Base-by-base conservation (phyloP, 1,140 invertebrate species). In the Zaprionus vittiger region DNA sequence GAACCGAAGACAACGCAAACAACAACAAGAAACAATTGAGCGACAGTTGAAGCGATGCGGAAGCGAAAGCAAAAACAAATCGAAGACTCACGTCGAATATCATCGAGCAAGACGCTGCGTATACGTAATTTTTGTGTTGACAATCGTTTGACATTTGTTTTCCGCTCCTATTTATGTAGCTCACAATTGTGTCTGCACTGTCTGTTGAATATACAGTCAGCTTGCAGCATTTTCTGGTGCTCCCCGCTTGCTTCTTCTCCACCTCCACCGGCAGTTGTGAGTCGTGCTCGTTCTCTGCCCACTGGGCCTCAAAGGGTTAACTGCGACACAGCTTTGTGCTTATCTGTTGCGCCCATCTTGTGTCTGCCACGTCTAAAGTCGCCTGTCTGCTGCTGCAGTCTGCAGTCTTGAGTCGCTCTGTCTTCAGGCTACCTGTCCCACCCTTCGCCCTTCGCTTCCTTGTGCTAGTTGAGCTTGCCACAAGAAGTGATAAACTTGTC, bases 401-500 rank as follows among this genome's bases (percentile, higher is more conserved):
- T 31, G 15, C 22, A 56, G 22, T 31, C 38, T 52, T 22, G 41
- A 28, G 41, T 56, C 47, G 26, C 49, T 12, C 22, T 44, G 24
- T 26, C 70, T 59, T 37, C 4, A 2, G 49, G 12, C 34, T 24
- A 34, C 61, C 44, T 56, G 67, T 47, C 54, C 68, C 55, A 15
- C 38, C 38, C 14, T 2, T 5, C 15, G 15, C 14, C 38, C 41
- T 7, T n/a, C 15, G n/a, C 15, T 6, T n/a, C n/a, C 62, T 64
- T 61, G 37, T 73, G 49, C 77, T 66, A 59, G 66, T 71, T 66
- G 55, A 77, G 80, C 66, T 79, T 71, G 73, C 41, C 71, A 60
- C 71, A 84, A 81, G 84, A 84, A 81, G 84, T 81, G 83, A 87
- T 87, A 87, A 87, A 87, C 83, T 89, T 87, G 84, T 87, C 85